These are phyloP conservation scores for Astropecten irregularis DNA, from an alignment of 53 echinoderm and acorn worm species.

Conservation along the genomic window DNA sequence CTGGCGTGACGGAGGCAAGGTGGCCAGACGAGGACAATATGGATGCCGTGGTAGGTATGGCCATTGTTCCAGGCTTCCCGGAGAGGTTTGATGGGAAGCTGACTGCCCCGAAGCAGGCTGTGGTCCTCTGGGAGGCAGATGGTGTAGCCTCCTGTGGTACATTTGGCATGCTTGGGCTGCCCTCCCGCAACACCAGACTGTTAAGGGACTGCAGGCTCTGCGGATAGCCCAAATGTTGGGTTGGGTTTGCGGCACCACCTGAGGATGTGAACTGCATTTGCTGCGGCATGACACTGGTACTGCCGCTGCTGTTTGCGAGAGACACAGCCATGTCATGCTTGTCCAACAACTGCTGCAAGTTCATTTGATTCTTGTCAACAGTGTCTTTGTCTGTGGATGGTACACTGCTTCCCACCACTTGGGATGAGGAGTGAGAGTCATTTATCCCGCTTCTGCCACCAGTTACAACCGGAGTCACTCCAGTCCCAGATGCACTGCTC, in stretches of 20 bases:
- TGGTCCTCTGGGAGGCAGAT: neutral
- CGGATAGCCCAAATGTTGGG: conserved; percentile 10
- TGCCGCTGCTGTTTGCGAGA: neutral
- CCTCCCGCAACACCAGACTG: neutral
- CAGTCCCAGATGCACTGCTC: neutral
- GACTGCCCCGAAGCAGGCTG: no score
- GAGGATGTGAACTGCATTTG: neutral
- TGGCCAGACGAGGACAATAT: neutral
- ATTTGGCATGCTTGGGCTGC: neutral
- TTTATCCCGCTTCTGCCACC: conserved; percentile 11
- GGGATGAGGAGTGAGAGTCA: no score
- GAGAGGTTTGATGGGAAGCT: neutral
- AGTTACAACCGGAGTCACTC: neutral
- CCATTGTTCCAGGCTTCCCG: neutral
- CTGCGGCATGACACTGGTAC: neutral
- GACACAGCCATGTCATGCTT: neutral
- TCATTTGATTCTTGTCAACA: neutral
- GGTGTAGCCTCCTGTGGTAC: neutral
- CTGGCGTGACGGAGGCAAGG: neutral
- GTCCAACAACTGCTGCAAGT: conserved; percentile 17
- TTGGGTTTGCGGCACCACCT: neutral
- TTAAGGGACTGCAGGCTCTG: conserved; percentile 46
- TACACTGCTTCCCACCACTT: neutral
- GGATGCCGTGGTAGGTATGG: conserved; percentile 1
- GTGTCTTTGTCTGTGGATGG: neutral